Evolutionary conservation across 2,888 invertebrate species (phyloP), one percentile per base, ranked within the genome.

Genomic region (Epirrita christyi): DNA sequence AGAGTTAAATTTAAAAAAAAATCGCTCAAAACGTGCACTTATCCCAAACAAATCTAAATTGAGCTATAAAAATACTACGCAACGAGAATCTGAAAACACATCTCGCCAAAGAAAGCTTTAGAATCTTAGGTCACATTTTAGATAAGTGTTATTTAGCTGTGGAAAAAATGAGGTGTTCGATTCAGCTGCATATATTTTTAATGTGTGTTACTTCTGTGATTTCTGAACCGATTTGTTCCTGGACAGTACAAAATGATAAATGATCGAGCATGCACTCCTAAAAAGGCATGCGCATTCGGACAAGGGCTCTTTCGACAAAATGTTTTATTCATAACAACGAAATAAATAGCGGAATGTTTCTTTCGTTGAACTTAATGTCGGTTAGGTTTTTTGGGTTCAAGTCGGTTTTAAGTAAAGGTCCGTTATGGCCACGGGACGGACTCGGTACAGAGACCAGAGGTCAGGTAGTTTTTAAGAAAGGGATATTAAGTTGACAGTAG

Each of bases 251-350:
- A 64, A 75, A 80, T 76, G 78, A 82, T 78, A 75, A 76, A 81
- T 74, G 77, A 68, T 66, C 67, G 57, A 68, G 69, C 73, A 67
- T 70, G 72, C 66, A 65, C 71, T 65, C 81, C 84, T 61, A 76
- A 86, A 80, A 86, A 75, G 85, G 85, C 67, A 61, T 64, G 64
- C 66, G 68, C 52, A 64, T 62, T 64, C 62, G 64, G 63, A 54
- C 57, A 59, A 60, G 62, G 72, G 55, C 66, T 67, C 71, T 86
- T 88, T 88, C 80, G 88, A 86, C 78, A 72, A 83, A 75, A 88
- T 88, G 84, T 88, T 79, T 88, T 78, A 88, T 88, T 88, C 86
- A 87, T 87, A 66, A 64, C 68, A 72, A 69, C 76, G 74, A 81
- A 81, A 81, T 76, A 76, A 78, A 78, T 81, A 81, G 71, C 75